Conservation (phyloP, 2,113 vertebrate genomes). For the Elaphurus davidianus region DNA sequence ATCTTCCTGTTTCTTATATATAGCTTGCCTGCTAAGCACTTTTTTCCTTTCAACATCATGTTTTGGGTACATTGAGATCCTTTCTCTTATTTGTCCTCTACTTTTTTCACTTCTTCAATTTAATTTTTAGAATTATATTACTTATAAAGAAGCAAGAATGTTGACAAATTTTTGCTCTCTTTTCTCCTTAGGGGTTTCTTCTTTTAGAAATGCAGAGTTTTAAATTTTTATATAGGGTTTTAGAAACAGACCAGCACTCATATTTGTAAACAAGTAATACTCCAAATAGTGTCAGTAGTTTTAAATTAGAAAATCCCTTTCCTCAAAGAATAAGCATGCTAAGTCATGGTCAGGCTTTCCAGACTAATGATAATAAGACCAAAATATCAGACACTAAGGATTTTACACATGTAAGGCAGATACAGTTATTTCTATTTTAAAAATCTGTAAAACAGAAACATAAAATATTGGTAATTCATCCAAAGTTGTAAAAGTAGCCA, state of each 20-base stretch:
- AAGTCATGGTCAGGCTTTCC: not conserved
- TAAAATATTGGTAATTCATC: not conserved
- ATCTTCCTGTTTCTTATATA: slow-evolving; percentile 70
- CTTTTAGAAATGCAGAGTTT: slow-evolving; percentile 32
- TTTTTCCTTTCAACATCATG: slow-evolving; percentile 53
- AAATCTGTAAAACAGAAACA: slow-evolving; percentile 21
- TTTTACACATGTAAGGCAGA: not conserved
- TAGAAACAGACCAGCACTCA: not conserved
- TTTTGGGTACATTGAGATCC: slow-evolving; percentile 48
- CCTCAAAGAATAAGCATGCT: not conserved
- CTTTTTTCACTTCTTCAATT: slow-evolving; percentile 56
- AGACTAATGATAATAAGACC: not conserved
- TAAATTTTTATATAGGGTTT: slow-evolving; percentile 5
- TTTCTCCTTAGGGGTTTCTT: not conserved
- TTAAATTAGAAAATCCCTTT: slow-evolving; percentile 47
- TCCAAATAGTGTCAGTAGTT: slow-evolving; percentile 27
- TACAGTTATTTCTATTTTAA: not conserved
- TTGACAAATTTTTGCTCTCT: not conserved
- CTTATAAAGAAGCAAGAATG: slow-evolving; percentile 26
- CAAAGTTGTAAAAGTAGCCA: not conserved
- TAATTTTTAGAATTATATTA: slow-evolving; percentile 39
- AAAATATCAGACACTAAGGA: not conserved
- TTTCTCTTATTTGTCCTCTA: slow-evolving; percentile 28
- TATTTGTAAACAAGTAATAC: slow-evolving; percentile 28
- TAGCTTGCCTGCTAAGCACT: slow-evolving; percentile 63